phyloP scores from a whole-genome alignment of 1,140 invertebrate genomes.

The Aphidius ervi region DNA sequence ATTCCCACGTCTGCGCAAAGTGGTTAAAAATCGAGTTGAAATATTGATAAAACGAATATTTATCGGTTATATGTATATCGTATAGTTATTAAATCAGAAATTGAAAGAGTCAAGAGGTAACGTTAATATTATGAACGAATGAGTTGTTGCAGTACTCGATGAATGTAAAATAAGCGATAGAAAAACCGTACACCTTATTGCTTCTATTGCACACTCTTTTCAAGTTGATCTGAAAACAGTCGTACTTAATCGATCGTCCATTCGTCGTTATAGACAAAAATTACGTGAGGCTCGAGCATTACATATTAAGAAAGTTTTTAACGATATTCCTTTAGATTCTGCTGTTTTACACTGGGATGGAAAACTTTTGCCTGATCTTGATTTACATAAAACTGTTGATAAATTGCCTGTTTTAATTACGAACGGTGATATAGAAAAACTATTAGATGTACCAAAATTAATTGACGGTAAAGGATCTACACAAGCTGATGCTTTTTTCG shows the following conservation, averaged over 20 bases:
- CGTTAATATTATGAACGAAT: constrained; percentile 15
- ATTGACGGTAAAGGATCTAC: constrained; percentile 29
- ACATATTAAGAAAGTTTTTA: constrained; percentile 25
- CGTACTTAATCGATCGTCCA: constrained; percentile 25
- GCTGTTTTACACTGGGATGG: constrained; percentile 24
- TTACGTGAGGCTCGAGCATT: constrained; percentile 23
- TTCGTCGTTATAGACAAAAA: constrained; percentile 20
- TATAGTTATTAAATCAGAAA: too few relatives aligned
- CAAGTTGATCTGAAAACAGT: constrained; percentile 22
- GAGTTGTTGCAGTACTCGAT: constrained; percentile 18
- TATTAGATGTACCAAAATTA: constrained; percentile 34
- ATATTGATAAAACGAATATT: too few relatives aligned
- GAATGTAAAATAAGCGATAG: constrained; percentile 25
- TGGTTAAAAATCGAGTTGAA: too few relatives aligned
- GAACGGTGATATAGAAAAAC: constrained; percentile 24
- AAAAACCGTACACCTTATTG: constrained; percentile 22
- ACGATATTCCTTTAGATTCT: constrained; percentile 17
- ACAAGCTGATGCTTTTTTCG: constrained; percentile 30
- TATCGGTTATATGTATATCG: too few relatives aligned
- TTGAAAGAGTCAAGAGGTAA: constrained; percentile 20
- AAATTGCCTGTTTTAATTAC: constrained; percentile 17
- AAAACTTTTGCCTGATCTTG: constrained; percentile 19
- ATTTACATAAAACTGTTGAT: constrained; percentile 11
- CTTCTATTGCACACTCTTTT: constrained; percentile 12
- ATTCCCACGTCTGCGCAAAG: too few relatives aligned